Evolutionary conservation across 2,797 vertebrate species (phyloP).

Genomic region (Sciaenops ocellatus): DNA sequence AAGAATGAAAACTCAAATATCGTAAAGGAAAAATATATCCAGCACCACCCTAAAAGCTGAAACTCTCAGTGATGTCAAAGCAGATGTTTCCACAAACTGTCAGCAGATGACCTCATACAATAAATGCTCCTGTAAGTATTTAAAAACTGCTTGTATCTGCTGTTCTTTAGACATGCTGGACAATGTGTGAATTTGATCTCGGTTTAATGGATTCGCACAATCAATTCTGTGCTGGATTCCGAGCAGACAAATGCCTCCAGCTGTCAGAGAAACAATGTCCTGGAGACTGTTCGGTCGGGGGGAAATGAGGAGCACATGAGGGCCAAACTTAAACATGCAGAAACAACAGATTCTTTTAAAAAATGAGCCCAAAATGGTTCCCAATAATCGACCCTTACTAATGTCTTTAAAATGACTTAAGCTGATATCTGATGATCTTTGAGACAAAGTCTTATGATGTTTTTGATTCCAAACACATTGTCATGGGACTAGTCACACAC

Average conservation of each 20-base stretch:
- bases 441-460: slow-evolving; percentile 45
- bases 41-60: neutral
- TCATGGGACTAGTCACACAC: slow-evolving; percentile 57
- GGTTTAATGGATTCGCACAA: slow-evolving; percentile 62
- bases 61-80: slow-evolving; percentile 13
- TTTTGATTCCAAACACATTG: neutral
- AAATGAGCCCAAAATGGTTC: neutral
- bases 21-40: no score
- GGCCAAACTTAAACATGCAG: neutral
- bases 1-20: no score
- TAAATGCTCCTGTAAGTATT: slow-evolving; percentile 19
- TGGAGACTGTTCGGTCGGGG: slow-evolving; percentile 24
- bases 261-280: slow-evolving; percentile 43
- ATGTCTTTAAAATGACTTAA: neutral
- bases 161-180: slow-evolving; percentile 40
- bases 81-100: slow-evolving; percentile 22
- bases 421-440: slow-evolving; percentile 15
- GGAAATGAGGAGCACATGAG: neutral
- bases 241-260: slow-evolving; percentile 54
- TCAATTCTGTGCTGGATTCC: slow-evolving; percentile 54
- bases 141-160: slow-evolving; percentile 44
- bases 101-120: neutral
- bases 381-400: neutral
- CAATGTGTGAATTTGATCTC: slow-evolving; percentile 55
- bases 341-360: slow-evolving; percentile 16